A percentile compares a stretch with the other conserved stretches of the same genome.
phyloP scores from a whole-genome alignment of 1,140 invertebrate genomes.

The Phymastichus coffea region DNA sequence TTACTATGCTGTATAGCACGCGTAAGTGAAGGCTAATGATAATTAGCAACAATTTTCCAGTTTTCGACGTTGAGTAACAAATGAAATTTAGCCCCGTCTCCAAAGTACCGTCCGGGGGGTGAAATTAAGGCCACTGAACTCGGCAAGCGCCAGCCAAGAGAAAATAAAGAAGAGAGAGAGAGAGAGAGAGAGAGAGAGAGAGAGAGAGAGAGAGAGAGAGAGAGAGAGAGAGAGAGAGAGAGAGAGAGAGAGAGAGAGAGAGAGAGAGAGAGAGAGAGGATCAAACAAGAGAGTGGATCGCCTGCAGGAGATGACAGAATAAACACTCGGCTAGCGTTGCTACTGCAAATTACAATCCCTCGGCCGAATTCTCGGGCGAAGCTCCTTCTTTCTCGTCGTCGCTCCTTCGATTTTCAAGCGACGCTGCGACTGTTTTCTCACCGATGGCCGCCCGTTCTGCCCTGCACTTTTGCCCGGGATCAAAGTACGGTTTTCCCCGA shows the following conservation, averaged over 20 bases:
- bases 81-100: not conserved
- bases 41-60: too few relatives aligned
- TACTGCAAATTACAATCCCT: conserved; percentile 13
- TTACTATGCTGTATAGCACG: not conserved
- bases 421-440: too few relatives aligned
- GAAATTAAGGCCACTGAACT: conserved; percentile 5
- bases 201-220: conserved; percentile 8
- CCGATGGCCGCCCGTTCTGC: too few relatives aligned
- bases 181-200: too few relatives aligned
- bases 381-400: not conserved
- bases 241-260: not conserved
- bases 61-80: too few relatives aligned
- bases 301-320: conserved; percentile 17
- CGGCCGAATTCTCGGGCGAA: too few relatives aligned
- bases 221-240: conserved; percentile 23
- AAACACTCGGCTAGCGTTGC: conserved; percentile 4
- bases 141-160: not conserved
- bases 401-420: too few relatives aligned
- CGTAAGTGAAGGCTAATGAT: not conserved
- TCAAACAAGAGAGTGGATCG: conserved; percentile 7
- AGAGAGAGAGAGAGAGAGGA: not conserved
- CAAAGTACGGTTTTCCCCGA: too few relatives aligned
- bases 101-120: not conserved
- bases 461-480: too few relatives aligned
- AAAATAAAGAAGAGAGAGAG: conserved; percentile 1